Base-by-base conservation (phyloP, 2,888 invertebrate genomes). In the Tipula confusa region DNA sequence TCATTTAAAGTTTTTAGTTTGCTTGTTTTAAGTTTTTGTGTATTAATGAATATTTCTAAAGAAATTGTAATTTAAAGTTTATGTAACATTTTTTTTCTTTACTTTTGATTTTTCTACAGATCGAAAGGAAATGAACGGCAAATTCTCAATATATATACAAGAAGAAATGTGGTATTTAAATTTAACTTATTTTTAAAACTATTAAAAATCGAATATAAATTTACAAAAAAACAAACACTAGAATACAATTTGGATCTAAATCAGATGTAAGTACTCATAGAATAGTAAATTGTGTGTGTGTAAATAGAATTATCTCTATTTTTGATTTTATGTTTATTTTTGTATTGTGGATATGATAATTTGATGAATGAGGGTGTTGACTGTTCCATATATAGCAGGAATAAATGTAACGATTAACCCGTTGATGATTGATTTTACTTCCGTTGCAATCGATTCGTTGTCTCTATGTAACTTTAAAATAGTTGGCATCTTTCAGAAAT, bases 91-190 rank as follows among this genome's bases (percentile, higher is more conserved):
- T 43, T 43, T 64, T 64, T 64, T 64, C 64, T 64, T 64, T 64
- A 9, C 64, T 64, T 64, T 9, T 64, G 11, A 64, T 64, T 24
- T 9, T 64, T 64, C 64, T 7, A 64, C 64, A 64, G 64, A 64
- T 64, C 64, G 9, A 24, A 43, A 43, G 43, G 15, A 43, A 43
- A 64, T 64, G 64, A 64, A 64, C 64, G 24, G 43, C 43, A 15
- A 64, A 18, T 64, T 64, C 64, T 1, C 24, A 24, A 64, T 64
- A 9, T 64, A 24, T 64, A n/a, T n/a, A n/a, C n/a, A 64, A 64
- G 24, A 64, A 64, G 64, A 64, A 64, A 64, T 64, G 64, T 64
- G 64, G 24, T 64, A 64, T 64, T 64, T 64, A 64, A 64, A 64
- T 64, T 1, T 9, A 64, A 64, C 64, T 64, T 64, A 64, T 64